Base-by-base conservation (phyloP, 2,888 invertebrate genomes). In the Eupithecia pulchellata region DNA sequence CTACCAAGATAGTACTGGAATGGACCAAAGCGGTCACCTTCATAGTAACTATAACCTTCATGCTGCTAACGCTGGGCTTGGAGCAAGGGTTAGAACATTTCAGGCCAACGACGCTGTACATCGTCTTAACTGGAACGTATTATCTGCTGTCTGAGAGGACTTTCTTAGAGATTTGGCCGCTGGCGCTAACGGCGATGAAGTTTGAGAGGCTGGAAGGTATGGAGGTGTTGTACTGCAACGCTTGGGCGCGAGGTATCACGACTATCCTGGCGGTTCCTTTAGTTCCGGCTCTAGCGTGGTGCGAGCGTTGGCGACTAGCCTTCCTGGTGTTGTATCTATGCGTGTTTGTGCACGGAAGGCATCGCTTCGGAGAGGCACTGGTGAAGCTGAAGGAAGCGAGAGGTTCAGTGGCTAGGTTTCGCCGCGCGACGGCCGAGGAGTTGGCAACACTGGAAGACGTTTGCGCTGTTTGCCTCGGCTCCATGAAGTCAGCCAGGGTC, bases 1-100 rank as follows among this genome's bases (percentile, higher is more conserved):
- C 97, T 0, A 97, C 97, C 0, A 97, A 97, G 87, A 96, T 97
- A 69, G 97, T 97, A 11, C 92, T 97, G 66, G 97, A 97, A 86
- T 97, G 97, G 96, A 97, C 97, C 20, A 97, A 97, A 89, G 97
- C 97, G 0, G 96, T 97, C 63, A 97, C 97, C 0, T 97, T 97
- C 82, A 95, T 97, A 36, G 96, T 97, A 39, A 97, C 97, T 0
- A 95, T 97, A 52, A 97, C 96, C 0, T 97, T 97, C 82, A 96
- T 97, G 89, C 92, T 97, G 14, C 92, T 97, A 4, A 96, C 97
- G 0, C 95, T 97, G 63, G 97, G 97, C 2, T 86, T 97, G 71
- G 97, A 97, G 82, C 97, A 97, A 87, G 97, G 97, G 1, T 86
- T 97, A 60, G 96, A 97, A 77, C 95, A 97, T 85, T 97, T 97